phyloP scores from a whole-genome alignment of 92 coral and sea anemone genomes.

The Bergia puertoricense region DNA sequence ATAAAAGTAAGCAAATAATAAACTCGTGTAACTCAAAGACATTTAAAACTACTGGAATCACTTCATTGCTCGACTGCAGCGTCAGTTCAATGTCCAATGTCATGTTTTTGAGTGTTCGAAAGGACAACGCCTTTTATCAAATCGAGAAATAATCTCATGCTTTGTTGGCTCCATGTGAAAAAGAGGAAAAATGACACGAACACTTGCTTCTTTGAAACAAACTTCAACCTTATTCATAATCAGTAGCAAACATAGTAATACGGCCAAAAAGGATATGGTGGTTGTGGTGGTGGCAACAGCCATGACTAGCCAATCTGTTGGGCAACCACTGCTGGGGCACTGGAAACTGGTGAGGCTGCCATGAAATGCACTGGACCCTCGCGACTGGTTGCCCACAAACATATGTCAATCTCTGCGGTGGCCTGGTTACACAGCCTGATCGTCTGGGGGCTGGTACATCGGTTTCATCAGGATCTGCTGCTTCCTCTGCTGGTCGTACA shows the following conservation, averaged over 20 bases:
- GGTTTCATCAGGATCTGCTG: constrained; percentile 14
- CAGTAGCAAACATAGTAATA: constrained; percentile 20
- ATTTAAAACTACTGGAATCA: constrained; percentile 13
- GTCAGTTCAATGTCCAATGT: constrained; percentile 8
- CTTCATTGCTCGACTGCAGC: constrained; percentile 20
- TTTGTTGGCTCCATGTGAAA: neutral
- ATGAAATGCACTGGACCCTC: constrained; percentile 11
- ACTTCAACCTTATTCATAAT: constrained; percentile 8
- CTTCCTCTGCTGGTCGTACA: constrained; percentile 20
- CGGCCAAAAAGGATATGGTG: constrained; percentile 13
- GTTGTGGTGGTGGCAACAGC: constrained; percentile 32
- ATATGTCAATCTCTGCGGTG: constrained; percentile 26
- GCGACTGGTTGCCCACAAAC: constrained; percentile 12
- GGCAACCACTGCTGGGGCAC: constrained; percentile 29
- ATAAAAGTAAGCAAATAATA: neutral
- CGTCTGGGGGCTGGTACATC: constrained; percentile 13
- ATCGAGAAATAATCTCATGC: neutral
- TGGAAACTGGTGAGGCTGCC: constrained; percentile 27
- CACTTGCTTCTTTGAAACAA: constrained; percentile 4
- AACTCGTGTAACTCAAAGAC: constrained; percentile 24
- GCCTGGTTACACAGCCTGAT: constrained; percentile 8
- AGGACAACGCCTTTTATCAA: constrained; percentile 35
- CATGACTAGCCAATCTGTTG: constrained; percentile 19
- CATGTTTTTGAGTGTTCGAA: neutral
- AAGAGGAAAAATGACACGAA: neutral